Evolutionary conservation across 2,113 vertebrate species (phyloP).

Genomic region (Notarius lentiginosus): DNA sequence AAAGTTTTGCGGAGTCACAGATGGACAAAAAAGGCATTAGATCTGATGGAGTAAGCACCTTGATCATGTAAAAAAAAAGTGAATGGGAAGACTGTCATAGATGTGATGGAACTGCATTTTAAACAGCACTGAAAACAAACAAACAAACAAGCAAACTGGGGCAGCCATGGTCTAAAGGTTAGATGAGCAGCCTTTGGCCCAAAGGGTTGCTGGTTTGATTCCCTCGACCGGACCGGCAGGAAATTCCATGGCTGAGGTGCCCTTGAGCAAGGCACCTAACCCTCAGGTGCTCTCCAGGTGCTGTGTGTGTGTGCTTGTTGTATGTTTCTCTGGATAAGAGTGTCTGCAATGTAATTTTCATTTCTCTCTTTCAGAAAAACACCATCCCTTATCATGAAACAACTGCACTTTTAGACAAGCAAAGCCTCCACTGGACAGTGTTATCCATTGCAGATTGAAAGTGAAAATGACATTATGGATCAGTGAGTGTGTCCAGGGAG

Average conservation of each 20-base stretch:
- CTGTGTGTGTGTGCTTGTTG: too few relatives aligned
- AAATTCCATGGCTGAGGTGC: too few relatives aligned
- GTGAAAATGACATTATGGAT: constrained; percentile 53
- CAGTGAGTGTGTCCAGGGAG: constrained; percentile 50
- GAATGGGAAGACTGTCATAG: not conserved
- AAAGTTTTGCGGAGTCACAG: not conserved
- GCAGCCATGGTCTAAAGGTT: too few relatives aligned
- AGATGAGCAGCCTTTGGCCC: too few relatives aligned
- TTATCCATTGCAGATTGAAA: constrained; percentile 36
- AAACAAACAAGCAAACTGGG: too few relatives aligned
- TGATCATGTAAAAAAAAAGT: not conserved
- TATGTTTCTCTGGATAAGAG: too few relatives aligned
- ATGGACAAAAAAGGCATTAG: not conserved
- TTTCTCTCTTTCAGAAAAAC: not conserved
- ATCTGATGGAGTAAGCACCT: not conserved
- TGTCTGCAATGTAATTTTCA: too few relatives aligned
- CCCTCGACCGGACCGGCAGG: too few relatives aligned
- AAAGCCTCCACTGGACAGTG: not conserved
- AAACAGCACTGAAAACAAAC: too few relatives aligned
- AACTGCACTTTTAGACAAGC: constrained; percentile 9
- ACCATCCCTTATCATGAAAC: not conserved
- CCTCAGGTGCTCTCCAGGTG: too few relatives aligned
- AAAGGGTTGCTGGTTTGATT: too few relatives aligned
- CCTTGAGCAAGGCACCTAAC: too few relatives aligned
- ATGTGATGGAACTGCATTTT: not conserved